Evolutionary conservation across 92 coral and sea anemone species (phyloP).

Genomic region (Siderastrea radians): DNA sequence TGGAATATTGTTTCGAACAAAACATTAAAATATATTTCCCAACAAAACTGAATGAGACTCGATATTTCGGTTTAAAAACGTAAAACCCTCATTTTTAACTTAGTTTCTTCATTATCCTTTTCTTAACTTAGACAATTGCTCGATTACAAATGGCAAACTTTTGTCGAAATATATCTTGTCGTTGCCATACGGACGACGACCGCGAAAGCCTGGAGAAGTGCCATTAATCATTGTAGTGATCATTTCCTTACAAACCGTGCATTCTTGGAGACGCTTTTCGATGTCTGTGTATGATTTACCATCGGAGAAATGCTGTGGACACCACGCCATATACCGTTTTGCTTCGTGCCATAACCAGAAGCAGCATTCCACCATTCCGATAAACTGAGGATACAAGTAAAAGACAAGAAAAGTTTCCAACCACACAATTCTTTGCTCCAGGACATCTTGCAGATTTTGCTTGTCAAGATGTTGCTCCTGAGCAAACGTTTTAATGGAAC

Average conservation of each 20-base stretch:
- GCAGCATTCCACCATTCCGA: background rate
- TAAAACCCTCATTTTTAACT: too few species aligned
- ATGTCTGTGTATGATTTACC: background rate
- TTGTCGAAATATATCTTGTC: too few species aligned
- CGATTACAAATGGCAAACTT: too few species aligned
- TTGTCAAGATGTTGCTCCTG: slow-evolving; percentile 9
- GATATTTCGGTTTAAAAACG: too few species aligned
- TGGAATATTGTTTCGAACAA: too few species aligned
- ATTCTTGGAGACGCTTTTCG: background rate
- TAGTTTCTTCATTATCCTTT: too few species aligned
- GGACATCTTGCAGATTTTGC: slow-evolving; percentile 6
- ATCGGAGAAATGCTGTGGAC: background rate
- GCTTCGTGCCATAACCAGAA: background rate
- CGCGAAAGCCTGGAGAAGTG: too few species aligned
- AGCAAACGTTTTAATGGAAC: background rate
- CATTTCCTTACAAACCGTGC: background rate
- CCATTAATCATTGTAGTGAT: background rate
- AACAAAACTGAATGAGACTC: too few species aligned
- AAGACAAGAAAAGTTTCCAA: background rate
- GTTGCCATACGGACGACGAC: too few species aligned
- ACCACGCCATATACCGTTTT: background rate
- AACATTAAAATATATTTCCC: too few species aligned
- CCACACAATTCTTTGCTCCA: background rate
- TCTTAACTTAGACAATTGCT: too few species aligned
- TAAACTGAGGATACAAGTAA: background rate